A percentile compares a stretch with the other conserved stretches of the same genome.
Evolutionary conservation across 2,888 invertebrate genomes (phyloP).

Genomic region (Eurytoma californica): DNA sequence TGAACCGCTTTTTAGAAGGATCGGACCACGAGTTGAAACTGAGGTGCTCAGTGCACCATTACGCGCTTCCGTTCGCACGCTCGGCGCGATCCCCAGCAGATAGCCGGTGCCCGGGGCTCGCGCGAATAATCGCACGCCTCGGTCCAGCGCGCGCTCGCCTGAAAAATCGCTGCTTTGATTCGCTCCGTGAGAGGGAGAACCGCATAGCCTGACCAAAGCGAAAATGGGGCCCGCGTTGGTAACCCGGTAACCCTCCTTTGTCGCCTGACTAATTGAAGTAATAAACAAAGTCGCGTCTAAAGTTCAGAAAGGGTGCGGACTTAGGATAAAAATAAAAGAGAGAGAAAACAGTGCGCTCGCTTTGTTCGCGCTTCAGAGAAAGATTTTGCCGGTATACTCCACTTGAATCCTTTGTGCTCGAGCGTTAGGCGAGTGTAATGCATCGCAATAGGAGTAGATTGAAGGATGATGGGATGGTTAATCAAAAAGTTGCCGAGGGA

Average conservation of each 20-base stretch:
- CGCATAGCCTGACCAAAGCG: constrained; percentile 55
- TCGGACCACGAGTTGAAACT: too few relatives aligned
- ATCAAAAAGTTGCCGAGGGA: too few relatives aligned
- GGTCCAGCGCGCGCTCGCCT: constrained; percentile 5
- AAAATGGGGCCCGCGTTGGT: constrained; percentile 57
- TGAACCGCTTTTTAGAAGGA: too few relatives aligned
- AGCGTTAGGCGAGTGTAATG: not conserved
- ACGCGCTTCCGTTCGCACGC: constrained; percentile 5
- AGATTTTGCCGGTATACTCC: constrained; percentile 1
- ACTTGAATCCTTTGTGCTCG: not conserved
- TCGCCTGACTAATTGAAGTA: constrained; percentile 67
- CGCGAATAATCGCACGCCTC: constrained; percentile 40
- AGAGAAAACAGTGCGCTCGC: not conserved
- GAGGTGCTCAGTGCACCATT: not conserved
- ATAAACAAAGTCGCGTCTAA: constrained; percentile 63
- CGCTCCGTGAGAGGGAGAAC: constrained; percentile 2
- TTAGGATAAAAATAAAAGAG: not conserved
- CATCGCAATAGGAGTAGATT: too few relatives aligned
- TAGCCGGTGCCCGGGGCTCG: constrained; percentile 1
- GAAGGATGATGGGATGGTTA: too few relatives aligned
- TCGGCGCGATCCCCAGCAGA: not conserved
- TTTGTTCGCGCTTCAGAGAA: not conserved
- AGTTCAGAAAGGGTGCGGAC: constrained; percentile 13
- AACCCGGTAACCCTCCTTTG: constrained; percentile 16
- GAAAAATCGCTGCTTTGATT: constrained; percentile 29